Base-by-base conservation (phyloP, 2,888 invertebrate species). In the Dolomedes plantarius region DNA sequence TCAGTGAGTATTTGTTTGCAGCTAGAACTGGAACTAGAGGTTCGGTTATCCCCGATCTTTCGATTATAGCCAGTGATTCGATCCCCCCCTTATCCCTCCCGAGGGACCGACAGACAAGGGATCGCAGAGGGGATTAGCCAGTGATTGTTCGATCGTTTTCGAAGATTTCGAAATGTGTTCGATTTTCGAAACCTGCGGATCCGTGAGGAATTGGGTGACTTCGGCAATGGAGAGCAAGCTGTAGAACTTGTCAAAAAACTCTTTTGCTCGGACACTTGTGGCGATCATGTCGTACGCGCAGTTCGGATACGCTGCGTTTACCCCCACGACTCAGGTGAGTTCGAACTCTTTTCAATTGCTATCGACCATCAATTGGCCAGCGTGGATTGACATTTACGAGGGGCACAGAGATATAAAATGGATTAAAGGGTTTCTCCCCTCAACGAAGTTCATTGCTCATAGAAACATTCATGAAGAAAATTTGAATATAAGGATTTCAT, bases 251-350 rank as follows among this genome's bases (percentile, higher is more conserved):
- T 46, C 56, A 56, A 56, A 56, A 56, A 23, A 23, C 56, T 56
- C 11, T 23, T 3, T 64, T 19, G 11, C 7, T 72, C n/a, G 64
- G 32, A 28, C 28, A 74, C 39, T 36, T 50, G 36, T 23, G 31
- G 11, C 41, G 64, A 76, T 46, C 19, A 94, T 94, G 94, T 94
- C 96, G 90, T 97, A 97, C 93, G 94, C 96, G 91, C 96, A 97
- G 93, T 96, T 96, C 93, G 96, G 96, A 93, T 97, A 96, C 92
- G 94, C 95, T 91, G 96, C 96, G 94, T 95, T 96, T 94, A 94
- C 96, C 94, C 88, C 89, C 13, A 95, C 96, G 91, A 95, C 96
- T 91, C 97, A 96, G 96, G 96, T 97, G 93, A 93, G 94, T 92
- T 85, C 80, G 16, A 5, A 13, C 5, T 72, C 32, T 36, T 36